A percentile compares a stretch with the other conserved stretches of the same genome.
Evolutionary conservation across 2,797 vertebrate genomes (phyloP).

Genomic region (Hemitrygon akajei): DNA sequence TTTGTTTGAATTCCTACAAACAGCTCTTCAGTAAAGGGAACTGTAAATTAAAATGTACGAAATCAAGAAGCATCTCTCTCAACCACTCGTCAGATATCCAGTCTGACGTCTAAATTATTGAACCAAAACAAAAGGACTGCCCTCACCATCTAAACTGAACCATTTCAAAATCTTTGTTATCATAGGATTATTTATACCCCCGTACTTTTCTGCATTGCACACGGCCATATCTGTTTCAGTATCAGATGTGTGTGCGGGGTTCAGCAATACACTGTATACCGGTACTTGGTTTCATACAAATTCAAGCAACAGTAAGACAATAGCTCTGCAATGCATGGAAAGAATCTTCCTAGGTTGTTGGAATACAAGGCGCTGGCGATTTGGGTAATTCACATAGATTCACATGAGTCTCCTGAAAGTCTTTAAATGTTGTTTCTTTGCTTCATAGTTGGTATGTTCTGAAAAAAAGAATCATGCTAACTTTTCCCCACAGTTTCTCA

Average conservation of each 20-base stretch:
- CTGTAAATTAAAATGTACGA: slow-evolving; percentile 38
- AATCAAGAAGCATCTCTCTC: slow-evolving; percentile 29
- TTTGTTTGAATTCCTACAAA: background rate
- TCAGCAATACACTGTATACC: slow-evolving; percentile 22
- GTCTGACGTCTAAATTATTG: slow-evolving; percentile 21
- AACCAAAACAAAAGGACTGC: slow-evolving; percentile 35
- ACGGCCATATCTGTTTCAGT: slow-evolving; percentile 38
- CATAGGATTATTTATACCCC: slow-evolving; percentile 42
- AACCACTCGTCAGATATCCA: slow-evolving; percentile 36
- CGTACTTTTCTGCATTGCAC: background rate
- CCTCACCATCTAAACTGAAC: slow-evolving; percentile 30
- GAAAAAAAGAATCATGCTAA: background rate
- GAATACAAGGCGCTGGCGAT: slow-evolving; percentile 24
- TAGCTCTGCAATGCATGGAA: slow-evolving; percentile 6
- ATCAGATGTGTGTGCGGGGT: slow-evolving; percentile 27
- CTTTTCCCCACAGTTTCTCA: background rate
- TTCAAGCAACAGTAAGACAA: background rate
- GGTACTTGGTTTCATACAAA: slow-evolving; percentile 8
- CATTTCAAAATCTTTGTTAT: slow-evolving; percentile 38
- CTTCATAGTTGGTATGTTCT: slow-evolving; percentile 11
- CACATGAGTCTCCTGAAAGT: background rate
- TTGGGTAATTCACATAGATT: background rate
- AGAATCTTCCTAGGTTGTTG: slow-evolving; percentile 33
- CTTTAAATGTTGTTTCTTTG: background rate
- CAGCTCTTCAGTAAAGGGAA: slow-evolving; percentile 34